A percentile compares a stretch with the other conserved stretches of the same genome.
Evolutionary conservation across 2,888 invertebrate genomes (phyloP).

Genomic region (Metalampra italica): DNA sequence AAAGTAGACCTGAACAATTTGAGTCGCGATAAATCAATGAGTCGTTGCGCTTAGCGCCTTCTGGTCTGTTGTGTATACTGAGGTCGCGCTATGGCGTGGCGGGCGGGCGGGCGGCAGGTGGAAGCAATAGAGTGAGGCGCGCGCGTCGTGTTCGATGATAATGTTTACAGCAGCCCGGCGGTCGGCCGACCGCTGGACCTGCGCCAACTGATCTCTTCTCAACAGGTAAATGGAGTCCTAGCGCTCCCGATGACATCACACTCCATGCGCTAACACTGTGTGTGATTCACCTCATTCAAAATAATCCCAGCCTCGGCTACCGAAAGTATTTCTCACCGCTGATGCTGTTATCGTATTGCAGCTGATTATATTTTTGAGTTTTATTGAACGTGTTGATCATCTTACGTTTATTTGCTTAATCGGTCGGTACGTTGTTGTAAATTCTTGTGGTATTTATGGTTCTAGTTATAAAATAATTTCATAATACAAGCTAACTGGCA

Average conservation of each 20-base stretch:
- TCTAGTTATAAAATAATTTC: conserved; percentile 3
- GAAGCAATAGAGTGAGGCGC: conserved; percentile 23
- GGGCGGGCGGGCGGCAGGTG: too few species aligned
- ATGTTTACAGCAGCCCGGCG: conserved; percentile 7
- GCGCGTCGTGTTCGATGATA: conserved; percentile 8
- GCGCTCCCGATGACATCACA: conserved; percentile 60
- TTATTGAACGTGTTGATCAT: conserved; percentile 7
- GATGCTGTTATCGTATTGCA: conserved; percentile 25
- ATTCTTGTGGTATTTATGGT: background rate
- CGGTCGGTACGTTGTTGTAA: background rate
- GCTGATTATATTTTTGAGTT: conserved; percentile 22
- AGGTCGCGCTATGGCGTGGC: conserved; percentile 5
- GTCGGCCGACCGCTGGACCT: conserved; percentile 42
- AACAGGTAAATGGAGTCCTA: conserved; percentile 66
- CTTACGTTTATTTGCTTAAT: conserved; percentile 17
- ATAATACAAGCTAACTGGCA: conserved; percentile 5
- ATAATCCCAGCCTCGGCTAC: conserved; percentile 32
- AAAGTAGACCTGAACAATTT: conserved; percentile 7
- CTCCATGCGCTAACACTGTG: conserved; percentile 40
- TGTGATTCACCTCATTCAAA: conserved; percentile 65
- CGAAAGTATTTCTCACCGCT: conserved; percentile 29
- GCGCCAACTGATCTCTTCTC: conserved; percentile 62
- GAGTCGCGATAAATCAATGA: conserved; percentile 18
- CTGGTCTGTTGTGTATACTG: too few species aligned
- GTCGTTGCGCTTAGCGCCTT: too few species aligned